phyloP scores from a whole-genome alignment of 2,113 vertebrate species.

The Nerophis lumbriciformis region DNA sequence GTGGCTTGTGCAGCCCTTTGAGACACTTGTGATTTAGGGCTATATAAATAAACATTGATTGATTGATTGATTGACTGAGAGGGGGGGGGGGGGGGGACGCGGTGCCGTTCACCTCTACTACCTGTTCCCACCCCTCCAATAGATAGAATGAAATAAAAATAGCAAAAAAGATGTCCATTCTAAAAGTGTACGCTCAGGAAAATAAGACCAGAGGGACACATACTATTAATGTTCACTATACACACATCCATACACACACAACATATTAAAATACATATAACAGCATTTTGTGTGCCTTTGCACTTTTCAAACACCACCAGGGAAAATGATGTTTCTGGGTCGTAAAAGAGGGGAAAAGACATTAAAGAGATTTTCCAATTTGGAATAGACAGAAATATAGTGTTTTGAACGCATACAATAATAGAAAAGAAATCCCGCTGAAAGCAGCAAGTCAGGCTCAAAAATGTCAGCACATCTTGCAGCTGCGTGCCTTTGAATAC shows the following conservation, averaged over 20 bases:
- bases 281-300: conserved; percentile 33
- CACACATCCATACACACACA: conserved; percentile 6
- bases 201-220: conserved; percentile 36
- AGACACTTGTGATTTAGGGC: too few species aligned
- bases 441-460: conserved; percentile 1
- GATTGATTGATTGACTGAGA: too few species aligned
- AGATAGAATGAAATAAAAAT: conserved; percentile 9
- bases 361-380: conserved; percentile 24
- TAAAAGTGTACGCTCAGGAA: conserved; percentile 31
- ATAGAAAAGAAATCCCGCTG: conserved; percentile 14
- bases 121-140: too few species aligned
- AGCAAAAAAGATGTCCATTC: conserved; percentile 32
- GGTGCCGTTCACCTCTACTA: too few species aligned
- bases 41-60: too few species aligned
- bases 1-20: too few species aligned
- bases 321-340: conserved; percentile 49
- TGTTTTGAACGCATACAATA: conserved; percentile 9
- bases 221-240: conserved; percentile 27
- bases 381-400: conserved; percentile 9
- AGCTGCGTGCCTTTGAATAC: background rate
- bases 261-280: conserved; percentile 34
- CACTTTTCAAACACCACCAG: conserved; percentile 41
- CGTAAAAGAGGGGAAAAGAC: conserved; percentile 24
- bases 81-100: too few species aligned
- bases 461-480: conserved; percentile 13